These are phyloP conservation scores for Diplazon laetatorius DNA, from an alignment of 2,888 invertebrate genomes.

Conservation along the genomic window DNA sequence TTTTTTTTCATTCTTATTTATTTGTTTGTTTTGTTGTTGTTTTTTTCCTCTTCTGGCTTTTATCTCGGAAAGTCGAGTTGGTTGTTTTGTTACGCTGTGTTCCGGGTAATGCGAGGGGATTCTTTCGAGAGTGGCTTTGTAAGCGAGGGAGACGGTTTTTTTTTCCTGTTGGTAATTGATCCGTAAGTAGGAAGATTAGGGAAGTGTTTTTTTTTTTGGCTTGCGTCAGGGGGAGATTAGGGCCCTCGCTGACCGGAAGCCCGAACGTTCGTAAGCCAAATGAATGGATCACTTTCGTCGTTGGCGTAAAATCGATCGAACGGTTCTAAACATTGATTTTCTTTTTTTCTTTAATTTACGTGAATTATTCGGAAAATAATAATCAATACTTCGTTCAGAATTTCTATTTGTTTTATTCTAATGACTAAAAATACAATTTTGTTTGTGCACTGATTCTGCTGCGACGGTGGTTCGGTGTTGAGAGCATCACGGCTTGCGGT, in stretches of 20 bases:
- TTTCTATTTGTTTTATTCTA: too few relatives aligned
- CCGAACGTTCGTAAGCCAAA: neutral
- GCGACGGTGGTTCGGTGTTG: neutral
- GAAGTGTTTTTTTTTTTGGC: neutral
- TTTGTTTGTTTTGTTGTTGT: neutral
- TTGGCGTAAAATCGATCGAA: neutral
- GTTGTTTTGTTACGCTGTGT: constrained; percentile 30
- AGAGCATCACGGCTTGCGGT: neutral
- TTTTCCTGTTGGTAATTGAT: constrained; percentile 16
- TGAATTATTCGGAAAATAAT: too few relatives aligned
- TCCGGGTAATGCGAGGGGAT: constrained; percentile 6
- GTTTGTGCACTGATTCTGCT: neutral
- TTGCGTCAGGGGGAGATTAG: neutral
- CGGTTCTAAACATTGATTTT: neutral
- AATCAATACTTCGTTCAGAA: too few relatives aligned
- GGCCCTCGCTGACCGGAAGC: neutral
- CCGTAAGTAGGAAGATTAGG: neutral
- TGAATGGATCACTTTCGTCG: neutral
- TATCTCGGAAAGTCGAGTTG: constrained; percentile 14
- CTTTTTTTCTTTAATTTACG: too few relatives aligned
- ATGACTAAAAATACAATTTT: too few relatives aligned
- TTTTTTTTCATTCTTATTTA: constrained; percentile 6
- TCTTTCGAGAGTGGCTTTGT: constrained; percentile 8
- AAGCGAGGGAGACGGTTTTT: neutral
- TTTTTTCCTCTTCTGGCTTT: constrained; percentile 21